Conservation (phyloP, 2,797 vertebrate genomes). For the Platyrinchus mystaceus region DNA sequence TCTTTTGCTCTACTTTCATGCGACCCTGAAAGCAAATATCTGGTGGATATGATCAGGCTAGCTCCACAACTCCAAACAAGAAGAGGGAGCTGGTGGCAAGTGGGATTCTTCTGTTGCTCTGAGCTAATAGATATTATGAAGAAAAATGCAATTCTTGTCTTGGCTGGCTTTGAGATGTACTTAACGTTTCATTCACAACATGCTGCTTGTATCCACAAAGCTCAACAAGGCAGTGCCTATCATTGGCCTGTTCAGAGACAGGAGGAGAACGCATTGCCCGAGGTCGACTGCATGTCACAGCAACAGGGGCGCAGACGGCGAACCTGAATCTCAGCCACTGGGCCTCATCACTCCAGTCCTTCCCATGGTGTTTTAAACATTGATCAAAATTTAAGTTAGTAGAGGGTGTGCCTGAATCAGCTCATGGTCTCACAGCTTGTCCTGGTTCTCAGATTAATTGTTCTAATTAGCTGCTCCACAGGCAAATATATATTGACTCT, state of each 20-base stretch:
- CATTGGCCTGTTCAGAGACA: not conserved
- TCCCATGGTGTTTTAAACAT: not conserved
- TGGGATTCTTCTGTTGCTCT: slow-evolving; percentile 60
- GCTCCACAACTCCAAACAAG: slow-evolving; percentile 59
- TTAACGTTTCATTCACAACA: slow-evolving; percentile 63
- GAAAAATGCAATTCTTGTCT: slow-evolving; percentile 66
- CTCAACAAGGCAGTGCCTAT: slow-evolving; percentile 14
- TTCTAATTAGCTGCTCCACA: slow-evolving; percentile 50
- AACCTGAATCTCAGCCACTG: not conserved
- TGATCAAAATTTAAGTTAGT: slow-evolving; percentile 23
- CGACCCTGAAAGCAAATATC: slow-evolving; percentile 55
- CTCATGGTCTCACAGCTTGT: slow-evolving; percentile 16
- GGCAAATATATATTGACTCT: slow-evolving; percentile 12
- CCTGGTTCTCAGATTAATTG: slow-evolving; percentile 9
- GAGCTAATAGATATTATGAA: slow-evolving; percentile 59
- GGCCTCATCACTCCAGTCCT: not conserved
- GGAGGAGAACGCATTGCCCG: not conserved
- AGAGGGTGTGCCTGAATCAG: not conserved
- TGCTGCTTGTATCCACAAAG: slow-evolving; percentile 42
- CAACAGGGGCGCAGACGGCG: accelerated
- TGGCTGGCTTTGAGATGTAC: slow-evolving; percentile 59
- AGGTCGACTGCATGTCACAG: not conserved
- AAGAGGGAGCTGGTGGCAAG: slow-evolving; percentile 36
- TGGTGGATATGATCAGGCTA: slow-evolving; percentile 52
- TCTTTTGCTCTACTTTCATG: slow-evolving; percentile 45